Evolutionary conservation across 2,113 vertebrate genomes (phyloP).

Genomic region (Chamaea fasciata): DNA sequence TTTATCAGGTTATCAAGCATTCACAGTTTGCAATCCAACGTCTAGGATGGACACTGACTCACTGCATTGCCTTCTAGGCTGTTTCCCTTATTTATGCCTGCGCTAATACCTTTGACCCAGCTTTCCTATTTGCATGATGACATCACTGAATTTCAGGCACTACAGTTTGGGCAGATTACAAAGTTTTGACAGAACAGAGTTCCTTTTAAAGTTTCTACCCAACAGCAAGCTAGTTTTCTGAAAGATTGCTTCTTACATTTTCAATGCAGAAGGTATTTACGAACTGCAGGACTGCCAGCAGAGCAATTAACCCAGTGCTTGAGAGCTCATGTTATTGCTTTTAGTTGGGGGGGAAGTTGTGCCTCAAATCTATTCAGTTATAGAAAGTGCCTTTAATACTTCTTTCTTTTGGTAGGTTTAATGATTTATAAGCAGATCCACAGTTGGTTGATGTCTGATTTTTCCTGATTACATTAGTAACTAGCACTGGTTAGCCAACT

Average conservation of each 20-base stretch:
- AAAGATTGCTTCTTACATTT: neutral
- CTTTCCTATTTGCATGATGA: neutral
- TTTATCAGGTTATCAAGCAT: neutral
- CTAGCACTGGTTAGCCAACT: neutral
- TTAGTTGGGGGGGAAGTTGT: neutral
- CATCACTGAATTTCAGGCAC: neutral
- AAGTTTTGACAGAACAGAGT: neutral
- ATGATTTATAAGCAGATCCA: neutral
- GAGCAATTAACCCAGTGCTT: neutral
- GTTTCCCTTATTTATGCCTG: neutral
- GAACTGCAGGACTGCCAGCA: neutral
- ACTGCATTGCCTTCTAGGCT: neutral
- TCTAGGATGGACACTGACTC: neutral
- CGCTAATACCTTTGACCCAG: neutral
- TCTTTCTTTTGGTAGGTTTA: neutral
- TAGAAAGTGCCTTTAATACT: neutral
- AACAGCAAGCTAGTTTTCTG: neutral
- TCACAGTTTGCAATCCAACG: neutral
- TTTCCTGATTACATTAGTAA: neutral
- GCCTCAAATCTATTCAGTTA: neutral
- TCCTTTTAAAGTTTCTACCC: neutral
- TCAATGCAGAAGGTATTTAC: neutral
- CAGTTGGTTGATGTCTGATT: neutral
- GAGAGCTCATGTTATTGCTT: neutral
- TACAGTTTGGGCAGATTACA: neutral